Percentiles rank a stretch among this genome's conserved stretches.
These are phyloP conservation scores for Buceros bicornis DNA, from an alignment of 2,797 vertebrate genomes.

Conservation along the genomic window DNA sequence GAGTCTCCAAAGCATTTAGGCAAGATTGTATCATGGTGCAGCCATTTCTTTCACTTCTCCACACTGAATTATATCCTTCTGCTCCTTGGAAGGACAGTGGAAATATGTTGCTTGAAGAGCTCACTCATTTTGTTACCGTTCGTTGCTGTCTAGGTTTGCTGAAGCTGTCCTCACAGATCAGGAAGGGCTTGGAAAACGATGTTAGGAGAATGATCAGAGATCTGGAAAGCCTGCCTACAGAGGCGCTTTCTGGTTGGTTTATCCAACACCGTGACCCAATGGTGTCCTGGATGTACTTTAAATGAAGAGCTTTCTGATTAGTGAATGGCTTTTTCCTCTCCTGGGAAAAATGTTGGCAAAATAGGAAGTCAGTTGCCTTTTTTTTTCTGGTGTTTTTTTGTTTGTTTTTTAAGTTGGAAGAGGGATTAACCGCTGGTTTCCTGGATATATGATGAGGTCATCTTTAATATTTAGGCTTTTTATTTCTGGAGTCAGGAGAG, in stretches of 20 bases:
- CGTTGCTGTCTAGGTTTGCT: neutral
- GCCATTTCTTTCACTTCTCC: slow-evolving; percentile 24
- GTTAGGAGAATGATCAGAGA: neutral
- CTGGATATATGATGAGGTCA: neutral
- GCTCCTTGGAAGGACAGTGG: neutral
- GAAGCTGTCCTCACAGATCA: neutral
- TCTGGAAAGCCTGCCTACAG: neutral
- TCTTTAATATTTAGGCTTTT: neutral
- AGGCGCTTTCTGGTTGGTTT: neutral
- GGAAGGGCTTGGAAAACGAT: neutral
- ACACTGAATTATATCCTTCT: neutral
- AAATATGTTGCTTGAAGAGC: neutral
- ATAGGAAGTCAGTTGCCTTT: neutral
- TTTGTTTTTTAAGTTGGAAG: neutral
- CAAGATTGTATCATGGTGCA: neutral
- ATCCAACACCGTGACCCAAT: neutral
- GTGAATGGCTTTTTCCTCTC: neutral
- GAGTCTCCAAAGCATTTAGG: slow-evolving; percentile 37
- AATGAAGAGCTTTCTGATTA: neutral
- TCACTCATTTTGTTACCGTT: neutral
- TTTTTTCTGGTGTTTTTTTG: neutral
- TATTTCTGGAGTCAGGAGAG: neutral
- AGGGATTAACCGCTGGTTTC: neutral
- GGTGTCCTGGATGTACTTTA: neutral
- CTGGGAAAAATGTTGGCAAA: neutral